These are phyloP conservation scores for Bryconaethiops microstoma DNA, from an alignment of 2,797 vertebrate genomes.

Conservation along the genomic window DNA sequence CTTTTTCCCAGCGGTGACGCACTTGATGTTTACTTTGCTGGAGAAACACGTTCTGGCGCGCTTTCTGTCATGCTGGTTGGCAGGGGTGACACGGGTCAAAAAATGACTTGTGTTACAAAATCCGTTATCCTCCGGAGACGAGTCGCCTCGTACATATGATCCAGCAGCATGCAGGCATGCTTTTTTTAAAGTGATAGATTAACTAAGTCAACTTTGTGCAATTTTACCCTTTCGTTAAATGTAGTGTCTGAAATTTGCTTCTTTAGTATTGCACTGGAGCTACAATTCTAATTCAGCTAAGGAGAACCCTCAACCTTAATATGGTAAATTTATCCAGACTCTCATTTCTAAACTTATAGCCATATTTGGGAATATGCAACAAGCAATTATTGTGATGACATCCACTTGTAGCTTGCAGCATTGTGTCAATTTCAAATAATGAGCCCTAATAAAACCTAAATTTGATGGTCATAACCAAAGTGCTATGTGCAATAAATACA, in stretches of 20 bases:
- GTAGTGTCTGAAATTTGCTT: neutral
- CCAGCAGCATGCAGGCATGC: constrained; percentile 44
- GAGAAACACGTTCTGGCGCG: constrained; percentile 73
- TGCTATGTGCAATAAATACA: no score
- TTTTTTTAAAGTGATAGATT: constrained; percentile 11
- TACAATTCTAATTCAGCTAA: neutral
- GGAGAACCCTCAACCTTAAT: neutral
- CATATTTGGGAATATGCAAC: no score
- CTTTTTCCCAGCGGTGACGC: constrained; percentile 61
- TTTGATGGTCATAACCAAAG: no score
- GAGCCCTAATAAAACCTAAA: no score
- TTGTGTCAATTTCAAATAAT: no score
- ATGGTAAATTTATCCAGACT: neutral
- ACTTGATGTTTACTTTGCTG: constrained; percentile 73
- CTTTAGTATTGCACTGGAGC: neutral
- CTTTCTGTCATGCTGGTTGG: constrained; percentile 60
- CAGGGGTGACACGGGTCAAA: constrained; percentile 71
- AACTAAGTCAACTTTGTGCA: neutral
- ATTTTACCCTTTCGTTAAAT: neutral
- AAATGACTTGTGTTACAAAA: constrained; percentile 66
- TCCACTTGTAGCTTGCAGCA: no score
- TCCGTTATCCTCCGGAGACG: constrained; percentile 53
- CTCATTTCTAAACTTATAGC: no score
- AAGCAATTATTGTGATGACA: no score
- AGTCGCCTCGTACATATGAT: constrained; percentile 52